phyloP scores from a whole-genome alignment of 2,797 vertebrate genomes.

The Lepidocolaptes lacrymiger region DNA sequence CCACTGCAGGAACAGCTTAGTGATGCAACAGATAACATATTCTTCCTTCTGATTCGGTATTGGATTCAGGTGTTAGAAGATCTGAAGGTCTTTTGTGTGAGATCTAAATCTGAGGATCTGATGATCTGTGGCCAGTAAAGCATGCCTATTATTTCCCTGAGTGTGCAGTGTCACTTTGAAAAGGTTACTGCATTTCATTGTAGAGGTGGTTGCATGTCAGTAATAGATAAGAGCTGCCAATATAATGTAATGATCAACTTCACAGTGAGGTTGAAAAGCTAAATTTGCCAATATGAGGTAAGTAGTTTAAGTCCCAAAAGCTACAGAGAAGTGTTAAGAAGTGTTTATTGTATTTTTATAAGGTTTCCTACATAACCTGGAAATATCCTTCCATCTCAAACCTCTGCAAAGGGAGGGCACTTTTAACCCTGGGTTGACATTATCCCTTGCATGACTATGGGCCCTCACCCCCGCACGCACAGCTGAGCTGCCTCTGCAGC shows the following conservation, averaged over 20 bases:
- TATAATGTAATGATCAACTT: background rate
- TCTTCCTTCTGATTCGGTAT: slow-evolving; percentile 22
- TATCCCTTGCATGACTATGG: background rate
- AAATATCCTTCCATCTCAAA: background rate
- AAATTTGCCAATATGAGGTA: background rate
- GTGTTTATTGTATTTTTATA: background rate
- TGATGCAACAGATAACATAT: slow-evolving; percentile 26
- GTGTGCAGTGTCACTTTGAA: background rate
- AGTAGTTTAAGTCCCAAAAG: background rate
- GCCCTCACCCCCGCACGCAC: background rate
- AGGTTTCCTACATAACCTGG: background rate
- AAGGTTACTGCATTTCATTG: background rate
- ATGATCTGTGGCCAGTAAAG: background rate
- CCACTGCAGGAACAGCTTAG: slow-evolving; percentile 14
- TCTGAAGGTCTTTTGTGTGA: background rate
- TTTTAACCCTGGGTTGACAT: background rate
- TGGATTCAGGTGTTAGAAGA: slow-evolving; percentile 32
- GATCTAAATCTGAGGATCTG: background rate
- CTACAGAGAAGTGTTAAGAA: background rate
- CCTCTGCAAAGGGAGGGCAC: background rate
- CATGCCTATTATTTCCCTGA: background rate
- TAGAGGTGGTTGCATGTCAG: background rate
- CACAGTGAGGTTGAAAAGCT: background rate
- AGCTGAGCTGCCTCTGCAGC: background rate
- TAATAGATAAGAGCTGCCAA: background rate